These are phyloP conservation scores for Callipepla californica DNA, from an alignment of 2,113 vertebrate genomes.

Conservation along the genomic window DNA sequence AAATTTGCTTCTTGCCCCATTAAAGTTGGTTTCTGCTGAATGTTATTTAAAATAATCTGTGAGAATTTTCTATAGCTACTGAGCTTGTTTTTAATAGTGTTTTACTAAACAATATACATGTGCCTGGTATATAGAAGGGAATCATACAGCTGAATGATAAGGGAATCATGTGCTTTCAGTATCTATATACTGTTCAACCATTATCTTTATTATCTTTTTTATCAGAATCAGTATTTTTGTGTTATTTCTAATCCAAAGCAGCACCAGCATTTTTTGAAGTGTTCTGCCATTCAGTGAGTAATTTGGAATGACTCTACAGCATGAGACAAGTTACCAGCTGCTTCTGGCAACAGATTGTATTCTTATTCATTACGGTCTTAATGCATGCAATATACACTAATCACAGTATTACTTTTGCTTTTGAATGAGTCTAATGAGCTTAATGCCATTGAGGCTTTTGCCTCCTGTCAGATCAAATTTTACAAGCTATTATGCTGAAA, in stretches of 20 bases:
- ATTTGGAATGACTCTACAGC: slow-evolving; percentile 3
- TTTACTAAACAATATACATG: background rate
- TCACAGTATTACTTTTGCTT: slow-evolving; percentile 38
- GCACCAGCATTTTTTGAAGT: background rate
- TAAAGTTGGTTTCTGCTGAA: slow-evolving; percentile 9
- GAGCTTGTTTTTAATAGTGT: background rate
- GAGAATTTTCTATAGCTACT: background rate
- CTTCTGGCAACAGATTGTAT: slow-evolving; percentile 4
- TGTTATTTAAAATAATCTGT: slow-evolving; percentile 42
- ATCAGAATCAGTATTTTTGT: background rate
- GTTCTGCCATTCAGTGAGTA: background rate
- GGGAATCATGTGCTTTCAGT: background rate
- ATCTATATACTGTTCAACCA: background rate
- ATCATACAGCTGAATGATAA: slow-evolving; percentile 1
- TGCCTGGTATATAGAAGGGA: background rate
- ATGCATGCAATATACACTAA: slow-evolving; percentile 15
- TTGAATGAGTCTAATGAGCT: slow-evolving; percentile 19
- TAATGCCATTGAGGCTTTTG: slow-evolving; percentile 5
- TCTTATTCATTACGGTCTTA: slow-evolving; percentile 12
- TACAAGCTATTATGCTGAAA: slow-evolving; percentile 10
- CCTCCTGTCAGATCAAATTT: slow-evolving; percentile 16
- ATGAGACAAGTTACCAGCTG: slow-evolving; percentile 19
- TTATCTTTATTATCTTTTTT: background rate
- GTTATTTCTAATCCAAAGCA: slow-evolving; percentile 23
- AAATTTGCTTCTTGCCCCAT: background rate